Evolutionary conservation across 2,888 invertebrate genomes (phyloP).

Genomic region (Pyrrhosoma nymphula): DNA sequence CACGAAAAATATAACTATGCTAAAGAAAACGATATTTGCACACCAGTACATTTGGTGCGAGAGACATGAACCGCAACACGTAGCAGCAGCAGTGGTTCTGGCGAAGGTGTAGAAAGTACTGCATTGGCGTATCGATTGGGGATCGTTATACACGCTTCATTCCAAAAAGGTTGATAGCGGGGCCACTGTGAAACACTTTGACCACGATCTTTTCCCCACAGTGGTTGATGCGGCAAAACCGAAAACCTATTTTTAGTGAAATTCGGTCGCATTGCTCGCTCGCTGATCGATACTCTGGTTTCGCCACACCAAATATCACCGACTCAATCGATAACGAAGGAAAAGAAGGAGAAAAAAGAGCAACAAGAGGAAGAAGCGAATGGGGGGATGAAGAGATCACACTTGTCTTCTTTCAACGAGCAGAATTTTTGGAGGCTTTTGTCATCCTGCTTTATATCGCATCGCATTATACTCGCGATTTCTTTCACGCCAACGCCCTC

Average conservation of each 20-base stretch:
- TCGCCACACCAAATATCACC: background rate
- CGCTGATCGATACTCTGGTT: background rate
- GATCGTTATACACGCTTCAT: background rate
- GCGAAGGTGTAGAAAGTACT: background rate
- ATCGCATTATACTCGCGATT: background rate
- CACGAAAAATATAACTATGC: background rate
- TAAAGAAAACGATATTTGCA: background rate
- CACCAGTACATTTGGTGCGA: background rate
- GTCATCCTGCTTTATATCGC: background rate
- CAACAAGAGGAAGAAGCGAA: background rate
- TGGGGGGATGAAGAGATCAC: background rate
- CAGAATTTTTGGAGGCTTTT: background rate
- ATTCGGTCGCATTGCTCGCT: background rate
- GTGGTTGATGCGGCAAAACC: slow-evolving; percentile 5
- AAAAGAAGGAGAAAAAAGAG: background rate
- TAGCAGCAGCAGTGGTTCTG: background rate
- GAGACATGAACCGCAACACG: background rate
- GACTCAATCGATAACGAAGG: background rate
- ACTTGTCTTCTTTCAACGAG: too few species aligned
- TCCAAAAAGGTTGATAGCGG: background rate
- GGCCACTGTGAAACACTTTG: background rate
- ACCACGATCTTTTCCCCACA: background rate
- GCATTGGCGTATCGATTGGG: slow-evolving; percentile 5
- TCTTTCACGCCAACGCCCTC: background rate
- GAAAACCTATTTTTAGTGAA: background rate